Evolutionary conservation across 2,888 invertebrate genomes (phyloP), one percentile per base, ranked within the genome.

Genomic region (Eupithecia tripunctaria): DNA sequence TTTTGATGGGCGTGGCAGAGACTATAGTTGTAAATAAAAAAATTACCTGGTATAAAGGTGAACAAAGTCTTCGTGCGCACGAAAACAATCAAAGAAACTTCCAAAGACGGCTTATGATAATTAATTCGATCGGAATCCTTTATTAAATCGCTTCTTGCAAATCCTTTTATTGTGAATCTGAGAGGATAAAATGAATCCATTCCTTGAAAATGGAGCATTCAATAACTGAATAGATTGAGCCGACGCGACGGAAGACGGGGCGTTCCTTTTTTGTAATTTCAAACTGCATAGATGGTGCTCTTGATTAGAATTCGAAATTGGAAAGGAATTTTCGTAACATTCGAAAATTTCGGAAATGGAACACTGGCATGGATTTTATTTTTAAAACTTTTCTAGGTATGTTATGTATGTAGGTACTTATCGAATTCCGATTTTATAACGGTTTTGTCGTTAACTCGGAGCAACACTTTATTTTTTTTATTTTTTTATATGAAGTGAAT

Each of bases 181-280:
- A 78, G 72, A 73, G 65, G 65, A 73, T 74, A 76, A 77, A 79
- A 81, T 72, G 80, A 80, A 80, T 80, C 78, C 77, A 76, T 80
- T 81, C 32, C 80, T 81, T 77, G 72, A 77, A 82, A 88, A 89
- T 85, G 80, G 84, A 89, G 87, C 87, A 88, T 89, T 88, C 89
- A 91, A 91, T 91, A 90, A 86, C 84, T 83, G 82, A 84, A 84
- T 86, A 80, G 82, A 87, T 80, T 70, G 82, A 82, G 79, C 79
- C 80, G 78, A 76, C 77, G 75, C 80, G 78, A 76, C 77, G 75
- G 79, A 79, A 81, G 76, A 80, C 71, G 81, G 81, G 74, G 80
- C 82, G 84, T 84, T 81, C 80, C 74, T 76, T 80, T 84, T 85
- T 82, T 64, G 64, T 41, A 64, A 64, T 64, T 64, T 79, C 38